Percentiles rank a stretch among this genome's conserved stretches.
Conservation (phyloP, 2,797 vertebrate species). For the Chanos chanos region DNA sequence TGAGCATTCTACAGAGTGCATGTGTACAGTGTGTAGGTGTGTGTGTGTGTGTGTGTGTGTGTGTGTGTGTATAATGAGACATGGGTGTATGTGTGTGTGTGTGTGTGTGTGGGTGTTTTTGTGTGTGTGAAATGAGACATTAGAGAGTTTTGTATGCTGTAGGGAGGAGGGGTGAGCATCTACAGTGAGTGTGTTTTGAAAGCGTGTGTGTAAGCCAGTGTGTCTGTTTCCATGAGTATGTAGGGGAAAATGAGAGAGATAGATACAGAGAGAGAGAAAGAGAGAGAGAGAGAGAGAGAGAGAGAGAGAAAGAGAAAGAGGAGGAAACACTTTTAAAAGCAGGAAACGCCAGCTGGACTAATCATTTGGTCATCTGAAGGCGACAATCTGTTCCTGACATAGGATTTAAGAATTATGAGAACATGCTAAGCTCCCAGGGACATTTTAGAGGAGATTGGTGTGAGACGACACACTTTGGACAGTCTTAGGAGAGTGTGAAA, state of each 20-base stretch:
- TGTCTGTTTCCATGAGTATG: constrained; percentile 11
- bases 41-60: not conserved
- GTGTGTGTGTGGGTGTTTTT: too few species aligned
- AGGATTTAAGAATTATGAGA: constrained; percentile 61
- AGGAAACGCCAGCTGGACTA: constrained; percentile 54
- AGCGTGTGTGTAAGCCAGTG: not conserved
- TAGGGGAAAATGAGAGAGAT: not conserved
- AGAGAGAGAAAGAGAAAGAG: not conserved
- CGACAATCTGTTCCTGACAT: constrained; percentile 52
- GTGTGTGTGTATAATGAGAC: not conserved
- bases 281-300: not conserved
- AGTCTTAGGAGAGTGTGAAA: constrained; percentile 25
- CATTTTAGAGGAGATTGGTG: not conserved
- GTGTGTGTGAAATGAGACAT: not conserved
- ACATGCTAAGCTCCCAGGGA: constrained; percentile 29
- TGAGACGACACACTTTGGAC: not conserved
- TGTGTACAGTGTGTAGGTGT: not conserved
- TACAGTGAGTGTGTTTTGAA: not conserved
- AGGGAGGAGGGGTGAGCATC: not conserved
- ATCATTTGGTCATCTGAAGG: constrained; percentile 57
- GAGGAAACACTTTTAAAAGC: not conserved
- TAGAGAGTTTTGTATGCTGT: not conserved
- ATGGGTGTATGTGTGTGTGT: not conserved
- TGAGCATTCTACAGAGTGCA: too few species aligned
- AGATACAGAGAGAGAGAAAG: not conserved